These are phyloP conservation scores for Ericerus pela DNA, from an alignment of 1,140 invertebrate genomes.

Conservation along the genomic window DNA sequence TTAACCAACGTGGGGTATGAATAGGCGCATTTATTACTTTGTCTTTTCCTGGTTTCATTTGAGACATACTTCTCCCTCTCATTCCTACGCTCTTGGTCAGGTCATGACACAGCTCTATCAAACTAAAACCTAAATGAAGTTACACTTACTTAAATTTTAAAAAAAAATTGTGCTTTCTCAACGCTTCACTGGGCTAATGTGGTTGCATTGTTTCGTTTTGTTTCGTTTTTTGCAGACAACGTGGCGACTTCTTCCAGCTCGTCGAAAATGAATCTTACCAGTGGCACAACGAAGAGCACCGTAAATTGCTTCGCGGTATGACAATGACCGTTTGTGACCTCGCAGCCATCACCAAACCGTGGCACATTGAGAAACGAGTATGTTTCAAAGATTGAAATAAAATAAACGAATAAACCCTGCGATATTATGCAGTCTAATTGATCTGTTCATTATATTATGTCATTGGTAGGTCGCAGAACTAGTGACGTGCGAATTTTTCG, in stretches of 20 bases:
- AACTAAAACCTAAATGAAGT: too few species aligned
- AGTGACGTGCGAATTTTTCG: constrained; percentile 89
- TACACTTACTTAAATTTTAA: too few species aligned
- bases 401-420: background rate
- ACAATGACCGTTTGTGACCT: constrained; percentile 94
- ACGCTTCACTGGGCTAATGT: background rate
- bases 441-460: background rate
- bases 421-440: background rate
- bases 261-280: constrained; percentile 42
- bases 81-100: too few species aligned
- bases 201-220: constrained; percentile 14
- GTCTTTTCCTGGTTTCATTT: too few species aligned
- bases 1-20: too few species aligned
- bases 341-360: constrained; percentile 89
- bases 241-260: constrained; percentile 63
- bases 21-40: too few species aligned
- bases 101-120: too few species aligned
- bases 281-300: constrained; percentile 58
- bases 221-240: constrained; percentile 41
- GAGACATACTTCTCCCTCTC: too few species aligned
- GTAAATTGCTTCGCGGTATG: constrained; percentile 72
- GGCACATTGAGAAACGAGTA: constrained; percentile 77
- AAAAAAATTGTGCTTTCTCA: background rate
- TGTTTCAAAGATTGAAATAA: constrained; percentile 14
- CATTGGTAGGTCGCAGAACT: constrained; percentile 55